Percentiles rank a stretch among this genome's conserved stretches.
Conservation (phyloP, 2,113 vertebrate species). For the Petromus typicus region DNA sequence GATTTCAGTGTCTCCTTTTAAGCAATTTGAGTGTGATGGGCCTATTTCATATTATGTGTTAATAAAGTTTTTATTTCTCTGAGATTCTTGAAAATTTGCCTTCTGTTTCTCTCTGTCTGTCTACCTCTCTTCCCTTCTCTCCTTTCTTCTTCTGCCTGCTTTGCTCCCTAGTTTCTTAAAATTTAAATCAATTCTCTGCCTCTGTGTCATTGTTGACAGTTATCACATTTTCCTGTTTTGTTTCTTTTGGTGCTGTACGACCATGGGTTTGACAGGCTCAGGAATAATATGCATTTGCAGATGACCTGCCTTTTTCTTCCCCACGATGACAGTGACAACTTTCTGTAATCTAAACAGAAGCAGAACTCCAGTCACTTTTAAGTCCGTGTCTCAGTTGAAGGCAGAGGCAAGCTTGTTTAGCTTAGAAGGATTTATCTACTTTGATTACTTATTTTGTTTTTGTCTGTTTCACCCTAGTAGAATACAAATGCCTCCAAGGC, state of each 20-base stretch:
- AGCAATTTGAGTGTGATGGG: neutral
- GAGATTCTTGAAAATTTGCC: neutral
- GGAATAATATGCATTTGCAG: neutral
- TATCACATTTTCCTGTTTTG: neutral
- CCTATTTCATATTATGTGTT: neutral
- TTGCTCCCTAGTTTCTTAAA: neutral
- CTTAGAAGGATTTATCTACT: neutral
- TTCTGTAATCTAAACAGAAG: neutral
- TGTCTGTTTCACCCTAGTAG: neutral
- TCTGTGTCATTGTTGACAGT: neutral
- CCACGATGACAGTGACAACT: neutral
- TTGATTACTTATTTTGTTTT: conserved; percentile 6
- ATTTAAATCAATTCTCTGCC: neutral
- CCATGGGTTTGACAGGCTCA: neutral
- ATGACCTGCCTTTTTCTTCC: neutral
- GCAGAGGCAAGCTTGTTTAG: neutral
- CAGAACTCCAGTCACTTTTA: neutral
- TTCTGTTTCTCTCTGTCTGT: neutral
- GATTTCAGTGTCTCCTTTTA: neutral
- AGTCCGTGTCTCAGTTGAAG: neutral
- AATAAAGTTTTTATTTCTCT: neutral
- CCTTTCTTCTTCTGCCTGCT: neutral
- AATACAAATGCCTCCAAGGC: neutral
- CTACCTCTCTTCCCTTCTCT: neutral
- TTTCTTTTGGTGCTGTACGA: neutral